phyloP scores from a whole-genome alignment of 2,888 invertebrate species.

The Brachycybe producta region DNA sequence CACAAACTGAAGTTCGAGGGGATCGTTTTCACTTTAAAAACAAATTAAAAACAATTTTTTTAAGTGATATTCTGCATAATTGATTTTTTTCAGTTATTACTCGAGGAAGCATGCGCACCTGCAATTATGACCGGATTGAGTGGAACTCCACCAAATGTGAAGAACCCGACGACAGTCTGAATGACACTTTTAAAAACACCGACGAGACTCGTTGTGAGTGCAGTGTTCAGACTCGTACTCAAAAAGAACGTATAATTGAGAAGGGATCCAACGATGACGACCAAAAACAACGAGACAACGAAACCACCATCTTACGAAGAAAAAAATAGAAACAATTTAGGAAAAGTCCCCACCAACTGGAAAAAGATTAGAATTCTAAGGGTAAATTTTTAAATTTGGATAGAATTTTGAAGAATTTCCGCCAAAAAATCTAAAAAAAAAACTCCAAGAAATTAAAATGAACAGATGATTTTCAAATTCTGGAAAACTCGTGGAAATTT shows the following conservation, averaged over 20 bases:
- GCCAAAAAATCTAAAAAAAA: neutral
- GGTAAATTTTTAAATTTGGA: neutral
- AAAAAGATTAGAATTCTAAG: no score
- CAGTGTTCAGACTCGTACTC: slow-evolving; percentile 36
- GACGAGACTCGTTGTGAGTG: slow-evolving; percentile 36
- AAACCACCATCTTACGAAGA: slow-evolving; percentile 27
- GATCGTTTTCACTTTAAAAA: no score
- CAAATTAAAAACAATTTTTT: no score
- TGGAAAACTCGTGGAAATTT: no score
- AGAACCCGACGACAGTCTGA: slow-evolving; percentile 36
- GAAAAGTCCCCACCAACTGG: no score
- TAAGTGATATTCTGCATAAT: no score
- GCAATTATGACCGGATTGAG: slow-evolving; percentile 25
- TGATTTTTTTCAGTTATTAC: no score
- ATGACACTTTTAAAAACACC: slow-evolving; percentile 35
- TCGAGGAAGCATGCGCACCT: no score
- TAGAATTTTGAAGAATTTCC: neutral
- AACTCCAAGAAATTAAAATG: neutral
- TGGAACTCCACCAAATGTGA: slow-evolving; percentile 36
- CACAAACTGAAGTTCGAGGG: no score
- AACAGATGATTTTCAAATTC: slow-evolving; percentile 3
- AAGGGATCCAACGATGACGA: slow-evolving; percentile 30
- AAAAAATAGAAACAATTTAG: no score
- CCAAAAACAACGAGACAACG: slow-evolving; percentile 28
- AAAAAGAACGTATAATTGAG: slow-evolving; percentile 38